Evolutionary conservation across 2,113 vertebrate genomes (phyloP).

Genomic region (Coryphaenoides rupestris): DNA sequence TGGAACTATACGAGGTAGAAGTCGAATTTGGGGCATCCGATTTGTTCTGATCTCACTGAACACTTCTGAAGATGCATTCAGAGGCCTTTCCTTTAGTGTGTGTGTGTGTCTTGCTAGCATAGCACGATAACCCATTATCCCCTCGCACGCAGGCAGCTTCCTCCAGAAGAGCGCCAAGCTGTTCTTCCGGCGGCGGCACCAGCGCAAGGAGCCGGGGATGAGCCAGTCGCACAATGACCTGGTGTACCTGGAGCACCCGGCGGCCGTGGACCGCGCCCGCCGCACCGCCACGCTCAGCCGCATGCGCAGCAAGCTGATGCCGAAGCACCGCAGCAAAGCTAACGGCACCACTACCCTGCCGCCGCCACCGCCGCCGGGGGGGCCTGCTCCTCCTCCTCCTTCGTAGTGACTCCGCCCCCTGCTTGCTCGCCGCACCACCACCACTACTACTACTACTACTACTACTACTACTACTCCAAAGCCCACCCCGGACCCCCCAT

Average conservation of each 20-base stretch:
- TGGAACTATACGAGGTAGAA: too few species aligned
- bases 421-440: neutral
- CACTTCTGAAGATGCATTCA: too few species aligned
- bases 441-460: too few species aligned
- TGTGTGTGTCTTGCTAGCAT: too few species aligned
- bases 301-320: slow-evolving; percentile 82
- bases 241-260: slow-evolving; percentile 83
- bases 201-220: slow-evolving; percentile 92
- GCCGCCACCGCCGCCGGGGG: slow-evolving; percentile 42
- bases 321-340: slow-evolving; percentile 76
- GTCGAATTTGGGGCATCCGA: too few species aligned
- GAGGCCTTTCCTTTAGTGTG: too few species aligned
- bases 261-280: slow-evolving; percentile 73
- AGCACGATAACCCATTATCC: too few species aligned
- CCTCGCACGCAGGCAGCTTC: slow-evolving; percentile 77
- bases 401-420: slow-evolving; percentile 38
- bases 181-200: slow-evolving; percentile 90
- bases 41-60: too few species aligned
- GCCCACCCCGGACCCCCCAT: slow-evolving; percentile 14
- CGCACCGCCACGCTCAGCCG: slow-evolving; percentile 80
- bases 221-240: slow-evolving; percentile 97
- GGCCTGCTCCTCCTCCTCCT: too few species aligned
- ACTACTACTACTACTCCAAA: slow-evolving; percentile 31
- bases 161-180: slow-evolving; percentile 87
- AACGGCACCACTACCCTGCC: slow-evolving; percentile 77